Base-by-base conservation (phyloP, 37 sponge, comb jelly and placozoan genomes). In the Cladorhizidae sp. region DNA sequence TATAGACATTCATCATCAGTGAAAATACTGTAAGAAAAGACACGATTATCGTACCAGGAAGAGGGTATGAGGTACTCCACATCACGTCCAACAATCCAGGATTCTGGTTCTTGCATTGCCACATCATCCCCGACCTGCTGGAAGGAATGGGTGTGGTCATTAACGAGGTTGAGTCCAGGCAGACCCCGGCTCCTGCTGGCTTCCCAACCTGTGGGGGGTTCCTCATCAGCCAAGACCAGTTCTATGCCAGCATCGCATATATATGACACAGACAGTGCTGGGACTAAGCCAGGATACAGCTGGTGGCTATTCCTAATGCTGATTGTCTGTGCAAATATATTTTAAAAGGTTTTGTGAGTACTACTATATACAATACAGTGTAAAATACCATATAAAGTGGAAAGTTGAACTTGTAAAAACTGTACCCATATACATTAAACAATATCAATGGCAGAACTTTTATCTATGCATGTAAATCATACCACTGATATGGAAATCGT, bases 21-120 rank as follows among this genome's bases (percentile, higher is more conserved):
- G 23, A 43, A 1, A 86, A 64, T 22, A 77, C 88, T 35, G 40
- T 85, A 41, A 68, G 63, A 32, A 96, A 96, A 50, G 94, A 96
- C 59, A 96, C 97, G 18, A 85, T 93, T 3, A 77, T 91, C 1
- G 79, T 96, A 0, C 97, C 97, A 33, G 87, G 78, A 26, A 94
- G 94, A 41, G 97, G 97, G 0, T 93, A 91, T 42, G 84, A 76
- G 0, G 94, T 92, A 28, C 72, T 93, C 35, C 80, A 87, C 40
- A 81, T 96, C 64, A 73, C 32, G 15, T 58, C 94, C 9, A 80
- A 91, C 75, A 96, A 93, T 85, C 97, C 97, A 29, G 97, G 97
- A 6, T 79, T 75, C 63, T 96, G 97, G 97, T 93, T 96, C 43
- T 57, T 93, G 33, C 97, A 96, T 79, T 96, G 94, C 65, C 97